phyloP scores from a whole-genome alignment of 2,888 invertebrate genomes.

The Drepanosiphum platanoidis region DNA sequence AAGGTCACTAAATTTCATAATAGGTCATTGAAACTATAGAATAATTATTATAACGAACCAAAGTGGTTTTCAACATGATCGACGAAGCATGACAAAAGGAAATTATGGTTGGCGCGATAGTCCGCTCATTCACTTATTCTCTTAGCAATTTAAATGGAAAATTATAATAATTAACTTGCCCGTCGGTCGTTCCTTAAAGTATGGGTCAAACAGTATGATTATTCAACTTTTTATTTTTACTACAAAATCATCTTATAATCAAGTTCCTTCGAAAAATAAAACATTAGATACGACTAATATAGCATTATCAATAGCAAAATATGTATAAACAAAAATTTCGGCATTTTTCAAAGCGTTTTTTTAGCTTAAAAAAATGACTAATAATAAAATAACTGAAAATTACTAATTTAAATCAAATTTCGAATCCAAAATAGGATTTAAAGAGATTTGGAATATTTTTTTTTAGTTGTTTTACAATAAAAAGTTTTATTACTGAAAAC shows the following conservation, averaged over 20 bases:
- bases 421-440: too few relatives aligned
- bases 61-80: constrained; percentile 47
- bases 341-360: too few relatives aligned
- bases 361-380: too few relatives aligned
- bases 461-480: too few relatives aligned
- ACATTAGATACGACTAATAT: too few relatives aligned
- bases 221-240: background rate
- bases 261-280: background rate
- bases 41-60: constrained; percentile 36
- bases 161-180: constrained; percentile 40
- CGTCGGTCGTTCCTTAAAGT: background rate
- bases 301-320: too few relatives aligned
- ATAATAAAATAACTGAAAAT: too few relatives aligned
- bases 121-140: background rate
- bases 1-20: constrained; percentile 14
- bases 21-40: constrained; percentile 23
- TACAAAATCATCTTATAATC: background rate
- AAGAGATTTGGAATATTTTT: too few relatives aligned
- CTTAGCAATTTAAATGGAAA: constrained; percentile 25
- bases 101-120: constrained; percentile 23
- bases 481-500: too few relatives aligned
- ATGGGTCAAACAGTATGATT: background rate
- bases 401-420: too few relatives aligned
- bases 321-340: background rate
- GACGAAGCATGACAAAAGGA: constrained; percentile 32